Percentiles rank a stretch among this genome's conserved stretches.
phyloP scores from a whole-genome alignment of 2,888 invertebrate genomes.

The Stictocephala bisonia region DNA sequence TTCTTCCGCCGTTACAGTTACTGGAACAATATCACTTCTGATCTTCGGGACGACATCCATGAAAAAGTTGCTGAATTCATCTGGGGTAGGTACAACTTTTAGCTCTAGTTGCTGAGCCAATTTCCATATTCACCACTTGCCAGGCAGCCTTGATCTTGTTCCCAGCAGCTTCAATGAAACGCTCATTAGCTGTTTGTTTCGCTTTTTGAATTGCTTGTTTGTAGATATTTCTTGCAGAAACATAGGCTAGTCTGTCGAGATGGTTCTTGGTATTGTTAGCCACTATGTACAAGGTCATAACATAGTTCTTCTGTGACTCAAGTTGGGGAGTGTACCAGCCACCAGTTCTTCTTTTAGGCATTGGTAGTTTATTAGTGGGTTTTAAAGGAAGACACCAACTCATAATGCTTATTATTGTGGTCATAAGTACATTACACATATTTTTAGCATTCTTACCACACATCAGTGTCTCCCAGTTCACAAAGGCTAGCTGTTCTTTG shows the following conservation, averaged over 20 bases:
- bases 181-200: neutral
- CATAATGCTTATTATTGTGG: neutral
- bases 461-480: neutral
- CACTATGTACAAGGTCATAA: conserved; percentile 1
- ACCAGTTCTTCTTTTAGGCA: neutral
- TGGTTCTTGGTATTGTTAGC: neutral
- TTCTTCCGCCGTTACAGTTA: neutral
- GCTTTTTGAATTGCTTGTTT: neutral
- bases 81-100: neutral
- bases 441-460: neutral
- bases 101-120: neutral
- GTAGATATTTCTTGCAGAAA: neutral
- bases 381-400: neutral
- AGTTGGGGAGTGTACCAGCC: neutral
- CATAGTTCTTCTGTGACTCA: neutral
- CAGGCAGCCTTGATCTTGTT: conserved; percentile 6
- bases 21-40: neutral
- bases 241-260: conserved; percentile 1
- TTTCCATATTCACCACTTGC: conserved; percentile 6
- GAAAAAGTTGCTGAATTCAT: neutral
- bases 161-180: neutral
- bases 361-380: neutral
- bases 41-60: neutral
- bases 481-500: neutral
- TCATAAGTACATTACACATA: neutral